Conservation (phyloP, 2,113 vertebrate species). For the Laticauda colubrina region DNA sequence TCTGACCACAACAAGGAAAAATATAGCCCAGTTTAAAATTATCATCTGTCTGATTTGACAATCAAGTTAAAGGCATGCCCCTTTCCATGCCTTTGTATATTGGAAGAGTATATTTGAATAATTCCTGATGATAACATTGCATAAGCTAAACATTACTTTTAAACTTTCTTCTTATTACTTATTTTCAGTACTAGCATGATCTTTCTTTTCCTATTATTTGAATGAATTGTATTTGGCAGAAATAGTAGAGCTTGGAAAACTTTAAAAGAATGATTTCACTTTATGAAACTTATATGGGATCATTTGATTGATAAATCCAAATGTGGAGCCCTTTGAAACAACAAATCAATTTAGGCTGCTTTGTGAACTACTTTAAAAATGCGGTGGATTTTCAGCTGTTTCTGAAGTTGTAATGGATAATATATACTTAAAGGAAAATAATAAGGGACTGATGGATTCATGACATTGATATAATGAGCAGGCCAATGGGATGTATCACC, state of each 20-base stretch:
- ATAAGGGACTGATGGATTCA: neutral
- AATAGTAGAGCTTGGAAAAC: neutral
- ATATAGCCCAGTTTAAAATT: neutral
- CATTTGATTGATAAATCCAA: neutral
- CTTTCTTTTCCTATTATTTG: neutral
- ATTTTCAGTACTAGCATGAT: neutral
- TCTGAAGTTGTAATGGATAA: neutral
- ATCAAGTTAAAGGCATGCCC: neutral
- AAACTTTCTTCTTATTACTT: neutral
- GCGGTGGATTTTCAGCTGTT: neutral
- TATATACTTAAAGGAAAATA: neutral
- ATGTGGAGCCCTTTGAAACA: neutral
- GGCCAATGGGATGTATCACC: neutral
- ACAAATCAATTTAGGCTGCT: neutral
- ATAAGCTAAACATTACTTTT: neutral
- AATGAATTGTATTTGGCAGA: neutral
- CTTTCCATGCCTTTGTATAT: neutral
- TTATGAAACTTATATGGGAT: neutral
- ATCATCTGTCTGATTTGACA: neutral
- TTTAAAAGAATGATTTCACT: neutral
- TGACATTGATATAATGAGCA: neutral
- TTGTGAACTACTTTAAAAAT: neutral
- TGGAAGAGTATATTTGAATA: neutral
- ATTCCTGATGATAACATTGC: neutral
- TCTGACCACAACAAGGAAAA: neutral